Percentiles rank a stretch among this genome's conserved stretches.
These are phyloP conservation scores for Prunella fulvescens DNA, from an alignment of 2,113 vertebrate genomes.

Conservation along the genomic window DNA sequence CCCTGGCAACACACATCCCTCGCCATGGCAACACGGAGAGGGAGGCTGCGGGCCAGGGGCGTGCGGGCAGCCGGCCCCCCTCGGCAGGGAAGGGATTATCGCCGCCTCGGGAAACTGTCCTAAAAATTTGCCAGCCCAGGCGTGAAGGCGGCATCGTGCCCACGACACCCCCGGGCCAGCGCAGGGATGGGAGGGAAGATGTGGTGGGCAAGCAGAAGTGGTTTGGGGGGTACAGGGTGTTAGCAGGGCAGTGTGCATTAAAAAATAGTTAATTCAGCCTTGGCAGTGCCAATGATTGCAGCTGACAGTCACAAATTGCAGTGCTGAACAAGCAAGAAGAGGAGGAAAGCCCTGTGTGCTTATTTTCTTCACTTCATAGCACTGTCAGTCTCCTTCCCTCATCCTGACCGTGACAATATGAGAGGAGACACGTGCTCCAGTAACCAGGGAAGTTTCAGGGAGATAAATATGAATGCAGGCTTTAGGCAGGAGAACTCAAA, in stretches of 20 bases:
- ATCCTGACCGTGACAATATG: rapidly evolving
- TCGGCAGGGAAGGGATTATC: slow-evolving; percentile 29
- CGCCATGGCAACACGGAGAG: slow-evolving; percentile 71
- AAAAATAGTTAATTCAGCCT: neutral
- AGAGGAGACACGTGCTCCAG: neutral
- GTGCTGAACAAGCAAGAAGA: rapidly evolving
- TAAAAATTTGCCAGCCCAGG: slow-evolving; percentile 39
- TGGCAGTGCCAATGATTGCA: neutral
- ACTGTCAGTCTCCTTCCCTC: neutral
- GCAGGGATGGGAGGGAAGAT: rapidly evolving
- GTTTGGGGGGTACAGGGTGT: neutral
- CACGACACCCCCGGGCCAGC: rapidly evolving
- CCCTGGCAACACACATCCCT: slow-evolving; percentile 73
- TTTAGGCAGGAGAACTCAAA: neutral
- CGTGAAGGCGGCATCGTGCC: neutral
- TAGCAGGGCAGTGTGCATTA: neutral
- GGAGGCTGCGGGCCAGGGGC: slow-evolving; percentile 34
- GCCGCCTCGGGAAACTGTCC: slow-evolving; percentile 1
- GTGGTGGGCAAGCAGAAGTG: neutral
- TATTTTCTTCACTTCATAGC: neutral
- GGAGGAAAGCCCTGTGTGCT: neutral
- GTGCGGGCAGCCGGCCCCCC: slow-evolving; percentile 34
- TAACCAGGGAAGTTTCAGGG: neutral
- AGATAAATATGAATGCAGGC: no score
- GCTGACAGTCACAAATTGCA: neutral